phyloP scores from a whole-genome alignment of 2,113 vertebrate genomes.

The Mirounga angustirostris region DNA sequence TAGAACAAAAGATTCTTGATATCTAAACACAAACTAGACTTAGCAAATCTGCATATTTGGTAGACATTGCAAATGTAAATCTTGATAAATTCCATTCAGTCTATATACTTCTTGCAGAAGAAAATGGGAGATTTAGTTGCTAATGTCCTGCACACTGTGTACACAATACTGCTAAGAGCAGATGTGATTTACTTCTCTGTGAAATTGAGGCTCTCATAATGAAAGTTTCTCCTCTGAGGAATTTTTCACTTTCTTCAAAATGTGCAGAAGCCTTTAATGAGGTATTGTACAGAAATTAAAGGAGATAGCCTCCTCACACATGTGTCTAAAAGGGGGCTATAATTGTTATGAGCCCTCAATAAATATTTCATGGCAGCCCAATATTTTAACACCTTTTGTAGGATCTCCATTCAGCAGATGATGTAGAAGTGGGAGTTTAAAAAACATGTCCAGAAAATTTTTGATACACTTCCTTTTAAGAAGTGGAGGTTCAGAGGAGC shows the following conservation, averaged over 20 bases:
- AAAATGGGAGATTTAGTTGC: not conserved
- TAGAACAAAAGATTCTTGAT: not conserved
- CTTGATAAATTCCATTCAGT: not conserved
- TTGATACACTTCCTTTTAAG: not conserved
- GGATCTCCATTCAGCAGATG: not conserved
- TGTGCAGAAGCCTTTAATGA: not conserved
- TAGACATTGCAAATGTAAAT: not conserved
- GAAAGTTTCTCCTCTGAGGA: not conserved
- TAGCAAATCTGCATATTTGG: not conserved
- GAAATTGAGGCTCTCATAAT: not conserved
- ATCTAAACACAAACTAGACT: not conserved
- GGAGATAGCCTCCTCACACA: not conserved
- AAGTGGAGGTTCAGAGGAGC: not conserved
- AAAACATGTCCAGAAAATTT: not conserved
- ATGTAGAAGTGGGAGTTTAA: not conserved
- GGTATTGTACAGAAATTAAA: not conserved
- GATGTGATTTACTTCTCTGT: not conserved
- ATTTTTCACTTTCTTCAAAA: not conserved
- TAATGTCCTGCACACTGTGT: not conserved
- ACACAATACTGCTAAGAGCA: not conserved
- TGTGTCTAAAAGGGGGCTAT: not conserved
- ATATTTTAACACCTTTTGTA: not conserved
- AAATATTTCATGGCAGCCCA: not conserved
- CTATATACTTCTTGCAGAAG: not conserved
- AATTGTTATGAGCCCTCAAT: not conserved